Evolutionary conservation across 2,888 invertebrate genomes (phyloP).

Genomic region (Oscheius sp.): DNA sequence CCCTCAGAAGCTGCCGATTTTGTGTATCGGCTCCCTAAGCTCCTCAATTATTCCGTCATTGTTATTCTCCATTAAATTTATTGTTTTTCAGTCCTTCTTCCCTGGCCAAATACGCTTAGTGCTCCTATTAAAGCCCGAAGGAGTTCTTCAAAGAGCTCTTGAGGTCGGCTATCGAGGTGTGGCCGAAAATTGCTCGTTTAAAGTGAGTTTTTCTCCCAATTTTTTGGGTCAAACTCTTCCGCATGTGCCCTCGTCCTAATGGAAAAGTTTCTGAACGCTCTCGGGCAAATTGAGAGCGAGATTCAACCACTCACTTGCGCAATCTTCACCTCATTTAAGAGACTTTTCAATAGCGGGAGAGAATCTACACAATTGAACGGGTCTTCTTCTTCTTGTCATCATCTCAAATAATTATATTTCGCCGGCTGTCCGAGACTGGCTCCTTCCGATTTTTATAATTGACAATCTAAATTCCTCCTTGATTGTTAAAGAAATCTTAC

Average conservation of each 20-base stretch:
- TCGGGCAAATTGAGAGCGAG: conserved; percentile 32
- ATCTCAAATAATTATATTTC: too few species aligned
- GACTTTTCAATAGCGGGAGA: background rate
- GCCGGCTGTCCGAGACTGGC: background rate
- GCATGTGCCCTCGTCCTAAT: conserved; percentile 6
- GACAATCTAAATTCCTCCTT: background rate
- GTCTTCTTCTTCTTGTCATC: background rate
- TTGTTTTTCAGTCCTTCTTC: conserved; percentile 62
- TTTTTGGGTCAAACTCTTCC: background rate
- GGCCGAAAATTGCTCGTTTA: conserved; percentile 66
- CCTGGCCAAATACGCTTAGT: conserved; percentile 65
- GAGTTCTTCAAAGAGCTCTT: conserved; percentile 93
- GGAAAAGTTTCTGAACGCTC: background rate
- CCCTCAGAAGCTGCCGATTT: background rate
- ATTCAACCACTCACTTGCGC: conserved; percentile 1
- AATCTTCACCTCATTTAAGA: conserved; percentile 13
- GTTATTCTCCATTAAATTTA: background rate
- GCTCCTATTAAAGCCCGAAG: conserved; percentile 81
- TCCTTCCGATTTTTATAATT: background rate
- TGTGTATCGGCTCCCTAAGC: background rate
- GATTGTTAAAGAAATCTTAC: background rate
- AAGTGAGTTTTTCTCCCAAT: conserved; percentile 50
- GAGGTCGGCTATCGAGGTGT: conserved; percentile 83
- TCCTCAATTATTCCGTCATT: background rate
- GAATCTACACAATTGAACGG: too few species aligned